Evolutionary conservation across 2,113 vertebrate species (phyloP).

Genomic region (Phalacrocorax brasilianus): DNA sequence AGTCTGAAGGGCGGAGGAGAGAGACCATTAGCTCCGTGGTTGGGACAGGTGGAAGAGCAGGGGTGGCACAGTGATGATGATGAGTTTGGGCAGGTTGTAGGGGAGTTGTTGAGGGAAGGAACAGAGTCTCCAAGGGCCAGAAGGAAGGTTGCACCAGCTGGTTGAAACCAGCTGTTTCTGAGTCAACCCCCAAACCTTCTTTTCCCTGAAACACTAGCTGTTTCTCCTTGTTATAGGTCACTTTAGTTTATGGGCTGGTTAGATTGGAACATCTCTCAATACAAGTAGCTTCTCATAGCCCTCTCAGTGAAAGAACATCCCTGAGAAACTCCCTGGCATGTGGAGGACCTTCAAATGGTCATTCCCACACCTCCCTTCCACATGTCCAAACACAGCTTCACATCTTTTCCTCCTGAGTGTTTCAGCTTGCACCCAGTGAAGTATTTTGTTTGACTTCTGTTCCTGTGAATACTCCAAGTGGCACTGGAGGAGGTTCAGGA

Average conservation of each 20-base stretch:
- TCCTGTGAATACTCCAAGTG: neutral
- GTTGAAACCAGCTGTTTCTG: neutral
- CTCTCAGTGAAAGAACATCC: neutral
- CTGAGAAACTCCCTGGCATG: neutral
- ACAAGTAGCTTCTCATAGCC: neutral
- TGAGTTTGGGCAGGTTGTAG: neutral
- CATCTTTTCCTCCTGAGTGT: neutral
- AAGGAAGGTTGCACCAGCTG: neutral
- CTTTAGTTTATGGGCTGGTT: neutral
- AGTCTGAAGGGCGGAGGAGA: neutral
- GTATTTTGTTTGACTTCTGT: neutral
- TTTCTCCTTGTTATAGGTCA: too few relatives aligned
- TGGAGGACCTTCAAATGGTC: neutral
- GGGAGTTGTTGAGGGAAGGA: neutral
- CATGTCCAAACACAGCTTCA: neutral
- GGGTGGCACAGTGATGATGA: fast-evolving
- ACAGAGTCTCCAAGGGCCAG: neutral
- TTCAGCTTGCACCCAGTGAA: neutral
- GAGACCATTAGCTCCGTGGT: fast-evolving
- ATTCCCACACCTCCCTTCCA: neutral
- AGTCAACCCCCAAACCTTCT: neutral
- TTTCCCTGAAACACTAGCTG: neutral
- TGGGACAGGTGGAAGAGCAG: neutral
- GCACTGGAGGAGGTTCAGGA: neutral
- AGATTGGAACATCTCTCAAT: neutral